These are phyloP conservation scores for Tromatobia lineatoria DNA, from an alignment of 2,888 invertebrate species.

Conservation along the genomic window DNA sequence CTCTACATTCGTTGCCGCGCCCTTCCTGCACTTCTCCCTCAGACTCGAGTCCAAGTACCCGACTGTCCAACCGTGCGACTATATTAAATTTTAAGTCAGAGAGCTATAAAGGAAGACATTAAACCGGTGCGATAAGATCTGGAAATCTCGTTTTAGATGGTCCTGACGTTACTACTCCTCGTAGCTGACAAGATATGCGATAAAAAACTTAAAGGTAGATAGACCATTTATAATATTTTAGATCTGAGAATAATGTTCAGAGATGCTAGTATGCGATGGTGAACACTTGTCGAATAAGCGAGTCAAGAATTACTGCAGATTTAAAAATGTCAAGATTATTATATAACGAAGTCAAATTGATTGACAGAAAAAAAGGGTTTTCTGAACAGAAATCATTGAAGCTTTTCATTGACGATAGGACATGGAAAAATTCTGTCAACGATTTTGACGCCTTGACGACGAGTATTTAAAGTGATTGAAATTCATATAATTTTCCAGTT, in stretches of 20 bases:
- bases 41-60: constrained; percentile 8
- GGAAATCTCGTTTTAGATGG: constrained; percentile 20
- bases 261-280: neutral
- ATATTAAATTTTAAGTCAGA: constrained; percentile 56
- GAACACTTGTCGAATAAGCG: neutral
- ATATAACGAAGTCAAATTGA: too few relatives aligned
- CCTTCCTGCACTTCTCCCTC: constrained; percentile 5
- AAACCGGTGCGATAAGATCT: constrained; percentile 42
- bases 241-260: neutral
- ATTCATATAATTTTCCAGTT: constrained; percentile 34
- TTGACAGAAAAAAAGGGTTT: too few relatives aligned
- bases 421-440: too few relatives aligned
- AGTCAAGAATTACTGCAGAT: neutral
- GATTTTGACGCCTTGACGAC: too few relatives aligned
- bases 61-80: constrained; percentile 43
- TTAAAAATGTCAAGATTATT: neutral
- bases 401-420: too few relatives aligned
- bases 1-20: constrained; percentile 12
- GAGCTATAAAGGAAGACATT: constrained; percentile 43
- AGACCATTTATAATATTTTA: constrained; percentile 11
- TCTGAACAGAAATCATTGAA: too few relatives aligned
- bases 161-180: constrained; percentile 15
- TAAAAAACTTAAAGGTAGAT: constrained; percentile 18
- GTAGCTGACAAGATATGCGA: constrained; percentile 11
- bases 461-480: neutral